These are phyloP conservation scores for Andrena chrysosceles DNA, from an alignment of 2,888 invertebrate species.

Conservation along the genomic window DNA sequence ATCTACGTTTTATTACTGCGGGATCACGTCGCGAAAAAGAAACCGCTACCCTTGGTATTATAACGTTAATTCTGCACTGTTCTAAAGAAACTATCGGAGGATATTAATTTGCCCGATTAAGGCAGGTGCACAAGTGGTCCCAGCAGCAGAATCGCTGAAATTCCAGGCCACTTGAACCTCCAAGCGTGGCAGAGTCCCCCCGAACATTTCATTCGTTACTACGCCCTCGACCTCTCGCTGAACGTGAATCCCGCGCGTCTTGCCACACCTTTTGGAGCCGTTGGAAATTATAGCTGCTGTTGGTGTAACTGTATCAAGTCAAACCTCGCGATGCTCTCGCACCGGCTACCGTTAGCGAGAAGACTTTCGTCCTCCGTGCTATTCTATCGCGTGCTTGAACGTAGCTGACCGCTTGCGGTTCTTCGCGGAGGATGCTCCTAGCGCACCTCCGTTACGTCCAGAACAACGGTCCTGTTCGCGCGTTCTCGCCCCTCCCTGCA, in stretches of 20 bases:
- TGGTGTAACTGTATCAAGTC: conserved; percentile 63
- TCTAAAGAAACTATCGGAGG: conserved; percentile 1
- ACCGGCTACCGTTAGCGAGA: conserved; percentile 65
- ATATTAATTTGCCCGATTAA: conserved; percentile 34
- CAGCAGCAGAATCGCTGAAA: not conserved
- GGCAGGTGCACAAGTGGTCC: conserved; percentile 4
- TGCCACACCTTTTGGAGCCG: conserved; percentile 41
- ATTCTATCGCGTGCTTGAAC: conserved; percentile 49
- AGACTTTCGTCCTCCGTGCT: conserved; percentile 46
- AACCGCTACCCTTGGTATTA: not conserved
- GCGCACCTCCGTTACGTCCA: conserved; percentile 52
- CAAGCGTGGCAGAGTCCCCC: not conserved
- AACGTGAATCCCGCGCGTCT: conserved; percentile 44
- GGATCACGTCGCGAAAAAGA: not conserved
- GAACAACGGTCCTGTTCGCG: conserved; percentile 30
- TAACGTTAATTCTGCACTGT: not conserved
- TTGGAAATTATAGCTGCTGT: conserved; percentile 47
- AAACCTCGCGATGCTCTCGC: conserved; percentile 38
- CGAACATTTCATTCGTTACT: conserved; percentile 12
- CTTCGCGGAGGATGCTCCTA: conserved; percentile 54
- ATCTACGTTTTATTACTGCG: conserved; percentile 24
- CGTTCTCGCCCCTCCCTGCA: conserved; percentile 18
- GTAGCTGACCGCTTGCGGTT: conserved; percentile 67
- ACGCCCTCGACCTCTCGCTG: conserved; percentile 53
- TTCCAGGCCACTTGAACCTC: conserved; percentile 22